Evolutionary conservation across 2,888 invertebrate genomes (phyloP).

Genomic region (Tenodera sinensis): DNA sequence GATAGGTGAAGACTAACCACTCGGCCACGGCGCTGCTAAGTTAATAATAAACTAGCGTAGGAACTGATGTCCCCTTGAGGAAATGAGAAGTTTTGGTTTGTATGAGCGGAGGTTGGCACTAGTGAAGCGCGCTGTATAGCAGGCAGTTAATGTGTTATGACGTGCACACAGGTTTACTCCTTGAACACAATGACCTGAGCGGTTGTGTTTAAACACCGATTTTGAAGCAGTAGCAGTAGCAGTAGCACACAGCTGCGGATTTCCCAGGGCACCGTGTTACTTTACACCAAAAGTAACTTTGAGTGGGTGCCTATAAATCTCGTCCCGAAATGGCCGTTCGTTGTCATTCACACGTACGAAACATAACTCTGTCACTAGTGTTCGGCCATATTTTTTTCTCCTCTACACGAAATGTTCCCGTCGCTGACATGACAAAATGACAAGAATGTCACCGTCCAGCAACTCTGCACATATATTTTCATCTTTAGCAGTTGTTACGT

Average conservation of each 20-base stretch:
- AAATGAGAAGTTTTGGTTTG: too few relatives aligned
- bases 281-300: neutral
- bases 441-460: neutral
- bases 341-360: neutral
- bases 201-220: neutral
- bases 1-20: too few relatives aligned
- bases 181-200: neutral
- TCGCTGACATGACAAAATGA: neutral
- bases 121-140: too few relatives aligned
- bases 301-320: neutral
- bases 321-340: neutral
- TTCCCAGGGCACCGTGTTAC: neutral
- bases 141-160: too few relatives aligned
- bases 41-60: too few relatives aligned
- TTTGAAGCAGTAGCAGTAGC: too few relatives aligned
- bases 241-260: neutral
- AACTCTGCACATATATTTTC: neutral
- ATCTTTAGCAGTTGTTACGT: neutral
- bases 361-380: neutral
- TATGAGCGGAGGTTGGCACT: too few relatives aligned
- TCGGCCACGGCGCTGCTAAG: too few relatives aligned
- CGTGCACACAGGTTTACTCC: neutral
- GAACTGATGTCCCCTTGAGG: too few relatives aligned
- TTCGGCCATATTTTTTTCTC: neutral
- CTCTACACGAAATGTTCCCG: neutral